phyloP scores from a whole-genome alignment of 2,113 vertebrate species.

The Oostethus manadensis region DNA sequence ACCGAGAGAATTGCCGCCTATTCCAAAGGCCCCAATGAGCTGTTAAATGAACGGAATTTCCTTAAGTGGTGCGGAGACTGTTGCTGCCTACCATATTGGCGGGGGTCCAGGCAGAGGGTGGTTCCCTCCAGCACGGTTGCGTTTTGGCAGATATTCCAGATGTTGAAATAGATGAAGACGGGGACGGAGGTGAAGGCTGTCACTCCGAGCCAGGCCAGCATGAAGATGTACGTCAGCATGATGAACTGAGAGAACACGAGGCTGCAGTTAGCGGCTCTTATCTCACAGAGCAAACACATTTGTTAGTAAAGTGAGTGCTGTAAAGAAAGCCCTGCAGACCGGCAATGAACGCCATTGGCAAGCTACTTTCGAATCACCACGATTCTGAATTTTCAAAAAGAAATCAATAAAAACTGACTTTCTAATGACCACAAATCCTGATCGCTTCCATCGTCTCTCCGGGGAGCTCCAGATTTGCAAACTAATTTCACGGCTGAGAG shows the following conservation, averaged over 20 bases:
- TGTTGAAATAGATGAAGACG: slow-evolving; percentile 98
- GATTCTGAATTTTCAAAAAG: neutral
- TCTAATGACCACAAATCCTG: slow-evolving; percentile 22
- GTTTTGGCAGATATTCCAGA: slow-evolving; percentile 98
- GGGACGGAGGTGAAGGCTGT: slow-evolving; percentile 95
- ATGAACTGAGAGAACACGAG: slow-evolving; percentile 81
- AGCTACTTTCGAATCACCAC: no score
- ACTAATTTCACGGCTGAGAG: slow-evolving; percentile 32
- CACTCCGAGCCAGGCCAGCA: slow-evolving; percentile 98
- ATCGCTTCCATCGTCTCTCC: slow-evolving; percentile 23
- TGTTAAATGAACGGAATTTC: neutral
- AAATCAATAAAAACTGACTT: neutral
- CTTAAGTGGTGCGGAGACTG: neutral
- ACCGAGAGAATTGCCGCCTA: slow-evolving; percentile 22
- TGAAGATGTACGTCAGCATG: slow-evolving; percentile 99
- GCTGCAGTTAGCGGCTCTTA: no score
- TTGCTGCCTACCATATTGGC: slow-evolving; percentile 83
- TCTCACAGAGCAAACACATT: no score
- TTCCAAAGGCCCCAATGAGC: slow-evolving; percentile 21
- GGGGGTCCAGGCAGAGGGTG: slow-evolving; percentile 90
- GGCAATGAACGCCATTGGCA: no score
- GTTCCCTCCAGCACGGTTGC: slow-evolving; percentile 83
- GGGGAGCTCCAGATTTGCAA: slow-evolving; percentile 11
- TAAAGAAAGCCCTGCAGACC: no score
- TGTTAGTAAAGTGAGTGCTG: no score